Percentiles rank a stretch among this genome's conserved stretches.
phyloP scores from a whole-genome alignment of 2,888 invertebrate species.

The Papilio elwesi region DNA sequence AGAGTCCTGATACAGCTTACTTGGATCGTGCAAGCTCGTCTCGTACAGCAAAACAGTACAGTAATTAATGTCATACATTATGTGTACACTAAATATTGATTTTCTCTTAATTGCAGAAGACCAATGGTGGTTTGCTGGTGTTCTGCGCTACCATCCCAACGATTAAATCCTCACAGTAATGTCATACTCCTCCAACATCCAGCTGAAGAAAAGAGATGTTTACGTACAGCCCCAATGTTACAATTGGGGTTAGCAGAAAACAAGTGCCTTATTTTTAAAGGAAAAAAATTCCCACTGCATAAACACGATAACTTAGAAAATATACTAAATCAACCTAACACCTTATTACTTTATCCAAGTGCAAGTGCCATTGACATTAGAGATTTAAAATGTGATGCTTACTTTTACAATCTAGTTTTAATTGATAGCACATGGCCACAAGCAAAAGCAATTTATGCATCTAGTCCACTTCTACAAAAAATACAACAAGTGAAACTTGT shows the following conservation, averaged over 20 bases:
- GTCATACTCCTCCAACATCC: slow-evolving; percentile 96
- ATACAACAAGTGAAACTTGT: slow-evolving; percentile 93
- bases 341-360: slow-evolving; percentile 92
- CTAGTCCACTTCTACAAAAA: slow-evolving; percentile 89
- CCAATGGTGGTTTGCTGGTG: slow-evolving; percentile 96
- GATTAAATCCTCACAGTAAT: slow-evolving; percentile 87
- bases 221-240: slow-evolving; percentile 96
- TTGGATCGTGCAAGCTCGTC: too few species aligned
- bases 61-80: too few species aligned
- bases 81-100: not conserved
- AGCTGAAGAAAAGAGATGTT: slow-evolving; percentile 94
- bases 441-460: slow-evolving; percentile 95
- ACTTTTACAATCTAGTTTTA: slow-evolving; percentile 90
- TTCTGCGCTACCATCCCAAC: slow-evolving; percentile 89
- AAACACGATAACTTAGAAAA: slow-evolving; percentile 87
- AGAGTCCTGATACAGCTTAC: too few species aligned
- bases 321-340: slow-evolving; percentile 87
- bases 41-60: too few species aligned
- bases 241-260: slow-evolving; percentile 88
- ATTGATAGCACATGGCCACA: slow-evolving; percentile 99
- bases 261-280: slow-evolving; percentile 91
- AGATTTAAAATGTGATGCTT: slow-evolving; percentile 69
- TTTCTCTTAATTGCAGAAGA: slow-evolving; percentile 83
- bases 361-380: slow-evolving; percentile 88
- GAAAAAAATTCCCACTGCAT: slow-evolving; percentile 91